Evolutionary conservation across 92 coral and sea anemone genomes (phyloP).

Genomic region (Palythoa heliodiscus): DNA sequence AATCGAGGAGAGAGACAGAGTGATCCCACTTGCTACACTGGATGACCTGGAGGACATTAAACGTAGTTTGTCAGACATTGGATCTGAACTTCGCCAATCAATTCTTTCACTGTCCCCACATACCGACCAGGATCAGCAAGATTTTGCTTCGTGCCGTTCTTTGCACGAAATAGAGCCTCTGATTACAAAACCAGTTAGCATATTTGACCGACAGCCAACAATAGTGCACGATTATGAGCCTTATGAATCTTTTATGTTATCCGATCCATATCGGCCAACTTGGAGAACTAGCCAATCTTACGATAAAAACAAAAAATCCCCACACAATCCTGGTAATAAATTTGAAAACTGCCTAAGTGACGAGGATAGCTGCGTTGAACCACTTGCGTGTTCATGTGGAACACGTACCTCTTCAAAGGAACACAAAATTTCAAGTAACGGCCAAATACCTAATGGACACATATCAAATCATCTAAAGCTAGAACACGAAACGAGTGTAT

Average conservation of each 20-base stretch:
- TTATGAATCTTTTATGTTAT: not conserved
- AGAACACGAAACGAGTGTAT: slow-evolving; percentile 9
- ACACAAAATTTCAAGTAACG: slow-evolving; percentile 2
- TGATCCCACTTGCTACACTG: slow-evolving; percentile 41
- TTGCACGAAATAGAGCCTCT: not conserved
- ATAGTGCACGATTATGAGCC: not conserved
- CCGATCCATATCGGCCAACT: slow-evolving; percentile 4
- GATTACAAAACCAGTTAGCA: slow-evolving; percentile 6
- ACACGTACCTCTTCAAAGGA: not conserved
- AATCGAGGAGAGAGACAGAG: slow-evolving; percentile 19
- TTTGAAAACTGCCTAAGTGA: not conserved
- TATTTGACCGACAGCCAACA: slow-evolving; percentile 39
- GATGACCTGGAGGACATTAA: slow-evolving; percentile 55
- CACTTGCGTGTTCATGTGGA: slow-evolving; percentile 22
- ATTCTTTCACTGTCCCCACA: slow-evolving; percentile 24
- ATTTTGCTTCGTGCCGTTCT: not conserved
- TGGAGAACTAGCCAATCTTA: not conserved
- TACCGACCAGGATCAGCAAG: not conserved
- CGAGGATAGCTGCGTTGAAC: not conserved
- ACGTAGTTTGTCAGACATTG: slow-evolving; percentile 53
- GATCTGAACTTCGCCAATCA: slow-evolving; percentile 61
- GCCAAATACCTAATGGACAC: slow-evolving; percentile 25
- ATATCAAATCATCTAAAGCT: not conserved
- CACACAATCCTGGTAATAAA: not conserved
- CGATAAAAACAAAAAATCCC: not conserved